Conservation (phyloP, 1,140 invertebrate species). For the Solenopsis invicta region DNA sequence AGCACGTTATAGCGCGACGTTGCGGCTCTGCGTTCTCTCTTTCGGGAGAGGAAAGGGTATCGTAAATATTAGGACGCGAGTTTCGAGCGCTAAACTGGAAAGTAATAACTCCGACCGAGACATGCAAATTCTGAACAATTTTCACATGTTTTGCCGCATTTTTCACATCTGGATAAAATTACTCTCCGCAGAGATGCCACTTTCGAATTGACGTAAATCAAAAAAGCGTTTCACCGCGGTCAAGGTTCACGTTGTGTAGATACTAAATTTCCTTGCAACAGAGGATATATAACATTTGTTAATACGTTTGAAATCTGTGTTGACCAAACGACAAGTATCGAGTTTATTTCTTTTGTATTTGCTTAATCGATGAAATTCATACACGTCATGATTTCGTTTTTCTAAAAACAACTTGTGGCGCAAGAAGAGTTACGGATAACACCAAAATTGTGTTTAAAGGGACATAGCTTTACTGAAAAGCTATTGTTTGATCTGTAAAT, state of each 20-base stretch:
- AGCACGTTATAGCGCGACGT: background rate
- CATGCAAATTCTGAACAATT: conserved; percentile 16
- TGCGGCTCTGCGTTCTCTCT: background rate
- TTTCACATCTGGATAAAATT: background rate
- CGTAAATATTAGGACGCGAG: conserved; percentile 44
- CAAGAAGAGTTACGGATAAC: background rate
- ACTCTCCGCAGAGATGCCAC: background rate
- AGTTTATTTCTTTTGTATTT: conserved; percentile 8
- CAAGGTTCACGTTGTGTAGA: background rate
- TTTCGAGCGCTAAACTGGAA: conserved; percentile 37
- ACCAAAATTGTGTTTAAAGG: conserved; percentile 32
- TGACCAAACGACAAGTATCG: background rate
- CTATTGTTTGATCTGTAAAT: conserved; percentile 52
- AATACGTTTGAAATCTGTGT: background rate
- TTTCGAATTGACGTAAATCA: background rate
- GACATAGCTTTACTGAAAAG: conserved; percentile 10
- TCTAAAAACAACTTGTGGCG: background rate
- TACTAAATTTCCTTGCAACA: background rate
- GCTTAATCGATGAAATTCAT: background rate
- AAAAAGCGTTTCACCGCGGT: background rate
- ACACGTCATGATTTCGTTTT: background rate
- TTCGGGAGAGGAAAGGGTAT: background rate
- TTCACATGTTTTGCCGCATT: background rate
- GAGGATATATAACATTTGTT: background rate
- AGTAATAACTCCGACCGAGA: conserved; percentile 30